Conservation (phyloP, 2,888 invertebrate species). For the Bursaphelenchus okinawaensis region DNA sequence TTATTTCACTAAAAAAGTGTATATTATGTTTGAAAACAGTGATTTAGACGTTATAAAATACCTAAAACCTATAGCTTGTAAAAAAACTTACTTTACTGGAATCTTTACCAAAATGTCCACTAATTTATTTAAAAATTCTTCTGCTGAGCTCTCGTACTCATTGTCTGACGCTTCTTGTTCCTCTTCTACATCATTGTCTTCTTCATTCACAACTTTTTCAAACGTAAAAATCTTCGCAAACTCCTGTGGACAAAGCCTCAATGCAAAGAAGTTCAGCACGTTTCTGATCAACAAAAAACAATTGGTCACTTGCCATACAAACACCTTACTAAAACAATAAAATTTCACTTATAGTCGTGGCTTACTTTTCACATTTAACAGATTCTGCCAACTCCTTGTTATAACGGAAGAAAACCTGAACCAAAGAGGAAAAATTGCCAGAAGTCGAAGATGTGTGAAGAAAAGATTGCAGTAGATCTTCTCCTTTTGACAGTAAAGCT, state of each 20-base stretch:
- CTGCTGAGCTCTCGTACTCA: slow-evolving; percentile 63
- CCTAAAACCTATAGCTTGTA: slow-evolving; percentile 10
- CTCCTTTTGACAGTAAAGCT: slow-evolving; percentile 67
- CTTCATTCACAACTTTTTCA: slow-evolving; percentile 1
- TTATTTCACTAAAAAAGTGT: slow-evolving; percentile 40
- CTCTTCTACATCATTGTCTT: slow-evolving; percentile 14
- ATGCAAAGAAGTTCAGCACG: slow-evolving; percentile 78
- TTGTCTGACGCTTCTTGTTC: slow-evolving; percentile 33
- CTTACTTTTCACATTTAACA: slow-evolving; percentile 80
- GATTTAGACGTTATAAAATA: too few relatives aligned
- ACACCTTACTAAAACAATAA: slow-evolving; percentile 65
- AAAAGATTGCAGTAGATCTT: slow-evolving; percentile 67
- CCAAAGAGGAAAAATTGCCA: slow-evolving; percentile 81
- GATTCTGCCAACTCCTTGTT: slow-evolving; percentile 77
- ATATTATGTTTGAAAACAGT: slow-evolving; percentile 13
- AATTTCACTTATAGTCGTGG: neutral
- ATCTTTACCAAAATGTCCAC: slow-evolving; percentile 68
- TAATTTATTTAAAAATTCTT: slow-evolving; percentile 71
- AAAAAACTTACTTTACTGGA: slow-evolving; percentile 69
- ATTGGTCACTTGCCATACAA: slow-evolving; percentile 91
- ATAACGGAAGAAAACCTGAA: slow-evolving; percentile 77
- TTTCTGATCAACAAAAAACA: slow-evolving; percentile 79
- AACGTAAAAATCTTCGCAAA: slow-evolving; percentile 62
- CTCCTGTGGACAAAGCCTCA: slow-evolving; percentile 81
- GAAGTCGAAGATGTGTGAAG: slow-evolving; percentile 78